These are phyloP conservation scores for Horisme vitalbata DNA, from an alignment of 2,888 invertebrate species.

Conservation along the genomic window DNA sequence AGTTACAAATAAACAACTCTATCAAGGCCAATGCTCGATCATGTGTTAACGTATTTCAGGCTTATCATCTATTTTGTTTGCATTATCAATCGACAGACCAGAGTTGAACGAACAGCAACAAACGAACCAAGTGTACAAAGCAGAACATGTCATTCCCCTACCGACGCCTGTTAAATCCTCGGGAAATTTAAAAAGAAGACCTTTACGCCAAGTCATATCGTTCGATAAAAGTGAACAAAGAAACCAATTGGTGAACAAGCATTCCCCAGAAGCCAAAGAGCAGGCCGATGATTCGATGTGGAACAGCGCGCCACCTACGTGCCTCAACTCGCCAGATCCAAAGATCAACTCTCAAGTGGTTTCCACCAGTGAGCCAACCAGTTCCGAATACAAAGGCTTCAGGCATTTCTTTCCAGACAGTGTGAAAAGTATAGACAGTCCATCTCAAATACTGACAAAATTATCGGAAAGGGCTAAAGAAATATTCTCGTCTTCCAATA, in stretches of 20 bases:
- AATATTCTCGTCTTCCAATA: conserved; percentile 75
- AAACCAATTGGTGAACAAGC: conserved; percentile 40
- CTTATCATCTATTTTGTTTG: conserved; percentile 94
- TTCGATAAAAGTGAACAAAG: conserved; percentile 71
- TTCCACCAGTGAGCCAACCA: conserved; percentile 71
- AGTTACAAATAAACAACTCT: conserved; percentile 16
- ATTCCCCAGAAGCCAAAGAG: conserved; percentile 39
- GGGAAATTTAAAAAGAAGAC: conserved; percentile 66
- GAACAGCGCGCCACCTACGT: conserved; percentile 84
- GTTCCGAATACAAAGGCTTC: conserved; percentile 68
- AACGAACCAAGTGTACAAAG: conserved; percentile 68
- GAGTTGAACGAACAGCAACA: conserved; percentile 87
- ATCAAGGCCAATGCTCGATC: conserved; percentile 25
- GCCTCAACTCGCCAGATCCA: conserved; percentile 83
- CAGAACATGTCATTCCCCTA: conserved; percentile 88
- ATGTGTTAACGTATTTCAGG: conserved; percentile 76
- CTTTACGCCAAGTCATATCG: conserved; percentile 76
- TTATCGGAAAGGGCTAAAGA: conserved; percentile 78
- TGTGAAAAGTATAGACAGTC: conserved; percentile 71
- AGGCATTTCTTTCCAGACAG: conserved; percentile 77
- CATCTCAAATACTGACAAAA: conserved; percentile 72
- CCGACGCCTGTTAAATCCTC: conserved; percentile 83
- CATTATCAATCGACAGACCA: conserved; percentile 93
- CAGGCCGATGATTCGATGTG: conserved; percentile 55
- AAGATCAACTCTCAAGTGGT: conserved; percentile 54